Evolutionary conservation across 2,888 invertebrate genomes (phyloP), one percentile per base, ranked within the genome.

Genomic region (Nudaria mundana): DNA sequence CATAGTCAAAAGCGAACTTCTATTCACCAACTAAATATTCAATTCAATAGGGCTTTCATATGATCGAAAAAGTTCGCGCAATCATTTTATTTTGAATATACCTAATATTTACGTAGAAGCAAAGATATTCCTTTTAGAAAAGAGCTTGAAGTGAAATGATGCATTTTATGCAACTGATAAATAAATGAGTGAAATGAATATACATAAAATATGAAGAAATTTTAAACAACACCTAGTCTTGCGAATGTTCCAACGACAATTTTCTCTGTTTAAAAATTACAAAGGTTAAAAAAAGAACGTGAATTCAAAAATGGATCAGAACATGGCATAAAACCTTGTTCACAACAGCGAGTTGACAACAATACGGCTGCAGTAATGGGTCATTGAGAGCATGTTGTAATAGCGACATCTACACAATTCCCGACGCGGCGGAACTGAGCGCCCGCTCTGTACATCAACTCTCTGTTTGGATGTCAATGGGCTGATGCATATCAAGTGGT

Each of bases 341-440:
- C 28, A 28, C 28, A 28, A 14, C n/a, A 7, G n/a, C 14, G 28
- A n/a, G 14, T n/a, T 37, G 29, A 14, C 8, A 16, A 43, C 47
- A 47, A 30, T 32, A 23, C 18, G 13, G 28, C 33, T 13, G 39
- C 25, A 31, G 29, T 34, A 48, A 38, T 42, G 52, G 44, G 42
- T 40, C 44, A 33, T 48, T 22, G 40, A 44, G 56, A 30, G 37
- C 41, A 10, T 30, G 22, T 18, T 33, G 16, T 8, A 29, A 36
- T 35, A 28, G 23, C 24, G 32, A 23, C 30, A 28, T 29, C 36
- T 36, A 23, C 14, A 20, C 15, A 15, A 36, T 29, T 10, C 29
- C 15, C 10, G 22, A 23, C 22, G 23, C 28, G 20, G 29, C 14
- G 10, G 26, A 12, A 35, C 34, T 13, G 34, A 13, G 16, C 15